Percentiles rank a stretch among this genome's conserved stretches.
Evolutionary conservation across 2,113 vertebrate genomes (phyloP).

Genomic region (Climacteris rufus): DNA sequence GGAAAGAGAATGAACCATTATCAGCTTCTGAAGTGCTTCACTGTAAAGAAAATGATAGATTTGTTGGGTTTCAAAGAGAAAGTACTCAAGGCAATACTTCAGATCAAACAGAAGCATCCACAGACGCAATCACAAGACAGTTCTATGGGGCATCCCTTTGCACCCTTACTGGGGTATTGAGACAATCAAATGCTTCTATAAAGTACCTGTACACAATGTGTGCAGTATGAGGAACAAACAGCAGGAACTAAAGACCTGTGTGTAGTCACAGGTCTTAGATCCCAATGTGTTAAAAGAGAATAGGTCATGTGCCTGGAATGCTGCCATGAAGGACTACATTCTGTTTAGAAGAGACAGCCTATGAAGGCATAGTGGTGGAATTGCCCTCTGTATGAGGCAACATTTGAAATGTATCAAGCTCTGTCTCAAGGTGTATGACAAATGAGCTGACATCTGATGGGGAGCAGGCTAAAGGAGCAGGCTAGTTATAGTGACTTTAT

Average conservation of each 20-base stretch:
- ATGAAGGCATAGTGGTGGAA: background rate
- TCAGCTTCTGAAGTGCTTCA: background rate
- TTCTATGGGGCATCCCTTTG: background rate
- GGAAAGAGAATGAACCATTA: background rate
- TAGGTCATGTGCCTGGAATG: background rate
- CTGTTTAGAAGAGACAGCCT: background rate
- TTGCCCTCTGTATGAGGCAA: background rate
- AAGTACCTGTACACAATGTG: background rate
- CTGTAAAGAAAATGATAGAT: background rate
- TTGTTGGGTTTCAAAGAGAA: background rate
- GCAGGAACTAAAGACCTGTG: background rate
- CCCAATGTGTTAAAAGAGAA: fast-evolving
- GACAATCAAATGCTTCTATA: too few species aligned
- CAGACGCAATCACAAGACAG: background rate
- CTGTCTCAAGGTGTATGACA: background rate
- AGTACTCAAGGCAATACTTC: background rate
- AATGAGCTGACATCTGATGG: background rate
- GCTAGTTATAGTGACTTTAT: background rate
- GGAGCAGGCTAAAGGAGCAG: background rate
- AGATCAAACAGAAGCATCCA: background rate
- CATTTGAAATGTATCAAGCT: background rate
- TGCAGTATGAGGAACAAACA: background rate
- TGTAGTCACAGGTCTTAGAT: background rate
- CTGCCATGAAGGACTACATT: background rate
- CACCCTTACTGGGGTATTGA: background rate